Evolutionary conservation across 2,797 vertebrate species (phyloP).

Genomic region (Cossypha polioptera): DNA sequence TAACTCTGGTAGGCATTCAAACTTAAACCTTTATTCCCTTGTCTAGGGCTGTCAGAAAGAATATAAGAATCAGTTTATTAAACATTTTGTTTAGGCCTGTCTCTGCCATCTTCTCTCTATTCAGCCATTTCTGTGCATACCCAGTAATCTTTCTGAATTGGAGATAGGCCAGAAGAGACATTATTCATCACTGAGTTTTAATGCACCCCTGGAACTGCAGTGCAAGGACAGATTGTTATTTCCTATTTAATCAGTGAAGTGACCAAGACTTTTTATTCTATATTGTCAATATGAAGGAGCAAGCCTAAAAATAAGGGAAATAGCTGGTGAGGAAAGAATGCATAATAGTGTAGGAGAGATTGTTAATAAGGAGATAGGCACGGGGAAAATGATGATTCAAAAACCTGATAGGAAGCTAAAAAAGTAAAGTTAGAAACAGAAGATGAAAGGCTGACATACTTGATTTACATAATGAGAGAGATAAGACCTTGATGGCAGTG

Average conservation of each 20-base stretch:
- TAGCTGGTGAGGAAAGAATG: background rate
- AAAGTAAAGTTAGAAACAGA: background rate
- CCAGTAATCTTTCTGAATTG: background rate
- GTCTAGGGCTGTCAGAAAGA: background rate
- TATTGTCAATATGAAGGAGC: background rate
- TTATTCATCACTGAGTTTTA: background rate
- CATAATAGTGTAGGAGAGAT: background rate
- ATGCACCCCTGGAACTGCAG: background rate
- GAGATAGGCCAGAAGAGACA: background rate
- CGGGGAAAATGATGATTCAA: accelerated
- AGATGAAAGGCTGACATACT: background rate
- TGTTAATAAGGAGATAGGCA: background rate
- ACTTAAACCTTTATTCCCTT: slow-evolving; percentile 18
- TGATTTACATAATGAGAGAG: background rate
- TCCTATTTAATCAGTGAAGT: background rate
- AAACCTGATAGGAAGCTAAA: background rate
- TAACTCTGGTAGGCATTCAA: background rate
- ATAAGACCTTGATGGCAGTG: background rate
- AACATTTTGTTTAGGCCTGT: background rate
- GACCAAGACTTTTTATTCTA: background rate
- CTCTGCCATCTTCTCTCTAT: background rate
- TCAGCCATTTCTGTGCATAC: background rate
- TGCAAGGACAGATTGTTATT: background rate
- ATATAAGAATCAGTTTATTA: background rate
- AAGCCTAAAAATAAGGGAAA: background rate